Base-by-base conservation (phyloP, 2,113 vertebrate species). In the Passer montanus region DNA sequence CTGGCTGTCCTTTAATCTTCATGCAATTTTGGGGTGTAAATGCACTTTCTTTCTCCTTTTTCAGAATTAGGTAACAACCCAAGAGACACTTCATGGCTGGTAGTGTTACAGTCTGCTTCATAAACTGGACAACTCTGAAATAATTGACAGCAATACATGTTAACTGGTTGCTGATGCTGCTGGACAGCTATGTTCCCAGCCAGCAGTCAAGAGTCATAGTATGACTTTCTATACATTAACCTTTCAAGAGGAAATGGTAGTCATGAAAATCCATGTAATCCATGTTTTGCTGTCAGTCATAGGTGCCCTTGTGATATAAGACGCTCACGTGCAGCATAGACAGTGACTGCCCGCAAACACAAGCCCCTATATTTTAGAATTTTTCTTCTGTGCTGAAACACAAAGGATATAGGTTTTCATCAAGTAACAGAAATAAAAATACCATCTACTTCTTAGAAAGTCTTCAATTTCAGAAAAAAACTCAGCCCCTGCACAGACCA, bases 271-370 rank as follows among this genome's bases (percentile, higher is more conserved):
- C 21, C 19, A 21, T 30, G 49, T 23, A 39, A 17, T 47, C 62
- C 41, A 41, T 0, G 2, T 82, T 90, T 73, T 90, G 6, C 3
- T 77, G 2, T 50, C 15, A 47, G 24, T 24, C 6, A 10, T 17
- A 31, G 1, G 1, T 27, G 15, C 4, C 8, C 5, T 58, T 44
- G 27, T 0, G 0, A 2, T 52, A 20, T 30, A 50, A 26, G 30
- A 39, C 13, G 9, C 8, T 89, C 2, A 14, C 7, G 3, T 1
- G 4, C n/a, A 26, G 2, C 11, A 6, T 6, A 24, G 24, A n/a
- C 11, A 84, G 30, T 10, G 4, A 31, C 20, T 53, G 24, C 15
- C 10, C 7, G 46, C 47, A 85, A 62, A 78, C 24, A 60, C 4
- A 10, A 58, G 6, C 2, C 2, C 1, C 4, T 5, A 1, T 11